These are phyloP conservation scores for Palaemon carinicauda DNA, from an alignment of 1,140 invertebrate species.

Conservation along the genomic window DNA sequence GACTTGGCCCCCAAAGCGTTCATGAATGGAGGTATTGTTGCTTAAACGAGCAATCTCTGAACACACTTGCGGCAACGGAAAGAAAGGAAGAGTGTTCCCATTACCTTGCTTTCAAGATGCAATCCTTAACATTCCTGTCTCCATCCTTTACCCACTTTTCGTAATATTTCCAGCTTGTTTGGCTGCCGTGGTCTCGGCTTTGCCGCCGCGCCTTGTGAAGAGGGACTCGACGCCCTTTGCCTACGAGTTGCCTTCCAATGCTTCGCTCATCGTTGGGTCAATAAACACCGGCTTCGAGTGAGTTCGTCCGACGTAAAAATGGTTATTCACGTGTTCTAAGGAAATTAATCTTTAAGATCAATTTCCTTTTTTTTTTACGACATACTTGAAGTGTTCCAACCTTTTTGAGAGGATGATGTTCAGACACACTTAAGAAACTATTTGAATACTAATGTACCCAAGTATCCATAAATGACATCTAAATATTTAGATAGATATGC, in stretches of 20 bases:
- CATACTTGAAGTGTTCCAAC: no score
- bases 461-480: no score
- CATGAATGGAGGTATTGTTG: no score
- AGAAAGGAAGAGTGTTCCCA: neutral
- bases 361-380: no score
- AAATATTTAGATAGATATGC: no score
- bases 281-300: slow-evolving; percentile 45
- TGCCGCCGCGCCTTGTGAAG: slow-evolving; percentile 30
- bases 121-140: neutral
- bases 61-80: neutral
- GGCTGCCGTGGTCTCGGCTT: neutral
- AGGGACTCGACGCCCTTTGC: slow-evolving; percentile 41
- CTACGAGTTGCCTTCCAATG: slow-evolving; percentile 49
- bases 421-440: no score
- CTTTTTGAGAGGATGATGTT: no score
- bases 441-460: no score
- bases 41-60: no score
- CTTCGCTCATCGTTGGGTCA: slow-evolving; percentile 24
- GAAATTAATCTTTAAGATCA: no score
- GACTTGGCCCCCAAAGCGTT: no score
- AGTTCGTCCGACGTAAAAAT: neutral
- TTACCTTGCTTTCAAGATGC: neutral
- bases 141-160: no score
- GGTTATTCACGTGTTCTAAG: neutral
- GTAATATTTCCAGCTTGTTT: neutral